phyloP scores from a whole-genome alignment of 2,888 invertebrate genomes.

The Apotomis turbidana region DNA sequence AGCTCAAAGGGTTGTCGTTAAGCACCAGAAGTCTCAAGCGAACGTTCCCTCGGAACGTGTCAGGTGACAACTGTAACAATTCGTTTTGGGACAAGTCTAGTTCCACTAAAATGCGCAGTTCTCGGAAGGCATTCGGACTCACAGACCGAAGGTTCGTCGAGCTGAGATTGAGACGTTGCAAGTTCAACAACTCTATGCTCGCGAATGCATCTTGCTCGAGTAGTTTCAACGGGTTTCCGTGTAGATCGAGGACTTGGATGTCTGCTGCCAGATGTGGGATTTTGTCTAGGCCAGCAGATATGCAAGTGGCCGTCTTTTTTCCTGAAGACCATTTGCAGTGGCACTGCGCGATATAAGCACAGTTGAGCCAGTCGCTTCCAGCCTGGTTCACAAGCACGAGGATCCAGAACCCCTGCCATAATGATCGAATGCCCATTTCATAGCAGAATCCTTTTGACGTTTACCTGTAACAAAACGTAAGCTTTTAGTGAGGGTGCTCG shows the following conservation, averaged over 20 bases:
- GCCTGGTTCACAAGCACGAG: conserved; percentile 59
- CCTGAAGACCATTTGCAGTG: conserved; percentile 96
- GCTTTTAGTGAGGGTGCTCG: conserved; percentile 40
- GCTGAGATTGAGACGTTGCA: conserved; percentile 92
- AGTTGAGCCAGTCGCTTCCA: conserved; percentile 91
- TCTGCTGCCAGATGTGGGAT: conserved; percentile 85
- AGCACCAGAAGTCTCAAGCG: conserved; percentile 90
- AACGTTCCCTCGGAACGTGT: conserved; percentile 93
- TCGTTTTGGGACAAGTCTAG: conserved; percentile 93
- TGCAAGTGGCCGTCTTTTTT: conserved; percentile 94
- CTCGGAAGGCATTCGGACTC: conserved; percentile 92
- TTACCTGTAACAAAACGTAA: conserved; percentile 67
- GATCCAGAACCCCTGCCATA: conserved; percentile 63
- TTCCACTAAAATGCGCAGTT: conserved; percentile 92
- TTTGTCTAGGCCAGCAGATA: conserved; percentile 88
- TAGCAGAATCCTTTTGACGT: conserved; percentile 55
- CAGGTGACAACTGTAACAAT: conserved; percentile 88
- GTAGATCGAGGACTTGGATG: conserved; percentile 89
- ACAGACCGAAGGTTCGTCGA: conserved; percentile 88
- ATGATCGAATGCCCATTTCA: conserved; percentile 74
- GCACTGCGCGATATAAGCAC: conserved; percentile 88
- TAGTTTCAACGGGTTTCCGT: conserved; percentile 89
- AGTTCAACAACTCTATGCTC: conserved; percentile 90
- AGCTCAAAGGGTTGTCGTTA: conserved; percentile 91
- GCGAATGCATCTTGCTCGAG: conserved; percentile 91